Base-by-base conservation (phyloP, 1,140 invertebrate genomes). In the Drosophila sturtevanti region DNA sequence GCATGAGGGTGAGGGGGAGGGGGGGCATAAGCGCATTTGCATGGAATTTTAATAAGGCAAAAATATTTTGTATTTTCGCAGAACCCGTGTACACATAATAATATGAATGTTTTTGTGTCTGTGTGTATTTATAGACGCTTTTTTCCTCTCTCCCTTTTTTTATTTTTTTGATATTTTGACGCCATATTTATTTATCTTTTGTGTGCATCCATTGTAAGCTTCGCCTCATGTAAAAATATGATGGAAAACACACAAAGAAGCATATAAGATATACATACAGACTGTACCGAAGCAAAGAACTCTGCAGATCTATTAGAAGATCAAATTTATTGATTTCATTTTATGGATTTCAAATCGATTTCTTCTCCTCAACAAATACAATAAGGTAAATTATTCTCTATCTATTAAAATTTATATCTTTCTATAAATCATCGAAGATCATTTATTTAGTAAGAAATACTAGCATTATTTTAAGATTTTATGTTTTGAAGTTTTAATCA, bases 11-110 rank as follows among this genome's bases (percentile, higher is more conserved):
- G n/a, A n/a, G n/a, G n/a, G n/a, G n/a, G n/a, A n/a, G n/a, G 3
- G 74, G 60, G 68, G 64, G 64, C 82, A 87, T 82, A 86, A 82
- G 80, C 81, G 81, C 86, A 87, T 86, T 86, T 86, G 84, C 82
- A 86, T 86, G 79, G 82, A 86, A 86, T 86, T 86, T 86, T 86
- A 86, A 86, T 86, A 86, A 89, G 84, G 75, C 79, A 69, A 68
- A 75, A 71, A 78, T 66, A 81, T 69, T 76, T 70, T 63, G 41
- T 41, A 63, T 41, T 34, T 73, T 63, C 35, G n/a, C 35, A 44
- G 48, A 48, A 48, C 16, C 16, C 41, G 10, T 48, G 41, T 9
- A 16, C 11, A 48, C 9, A 48, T 10, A 48, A n/a, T n/a, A n/a
- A n/a, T n/a, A n/a, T n/a, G n/a, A n/a, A n/a, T n/a, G n/a, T n/a